Percentiles rank a stretch among this genome's conserved stretches.
These are phyloP conservation scores for Anisognathus igniventris DNA, from an alignment of 2,797 vertebrate species.

Conservation along the genomic window DNA sequence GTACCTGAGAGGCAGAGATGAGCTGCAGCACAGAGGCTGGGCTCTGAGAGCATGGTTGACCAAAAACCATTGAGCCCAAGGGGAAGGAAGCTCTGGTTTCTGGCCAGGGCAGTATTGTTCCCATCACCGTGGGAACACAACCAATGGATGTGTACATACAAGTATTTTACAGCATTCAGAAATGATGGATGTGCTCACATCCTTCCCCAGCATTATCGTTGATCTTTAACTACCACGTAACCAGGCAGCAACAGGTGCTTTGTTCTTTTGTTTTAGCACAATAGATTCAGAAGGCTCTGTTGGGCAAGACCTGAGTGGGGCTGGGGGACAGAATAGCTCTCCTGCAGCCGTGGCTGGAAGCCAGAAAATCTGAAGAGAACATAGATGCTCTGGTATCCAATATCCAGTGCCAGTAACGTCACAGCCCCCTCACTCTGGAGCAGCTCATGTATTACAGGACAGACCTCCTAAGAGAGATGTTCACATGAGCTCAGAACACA, in stretches of 20 bases:
- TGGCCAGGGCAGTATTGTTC: conserved; percentile 39
- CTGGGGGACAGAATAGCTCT: background rate
- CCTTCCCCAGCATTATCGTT: background rate
- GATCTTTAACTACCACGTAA: background rate
- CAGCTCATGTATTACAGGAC: rapidly evolving
- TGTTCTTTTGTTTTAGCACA: conserved; percentile 23
- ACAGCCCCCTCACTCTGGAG: background rate
- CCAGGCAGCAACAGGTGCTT: conserved; percentile 15
- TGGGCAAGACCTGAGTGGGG: background rate
- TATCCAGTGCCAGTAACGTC: background rate
- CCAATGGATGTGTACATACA: background rate
- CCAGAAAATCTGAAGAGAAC: background rate
- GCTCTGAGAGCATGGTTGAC: background rate
- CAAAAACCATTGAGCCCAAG: background rate
- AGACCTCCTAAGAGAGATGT: background rate
- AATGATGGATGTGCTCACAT: conserved; percentile 42
- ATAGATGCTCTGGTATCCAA: background rate
- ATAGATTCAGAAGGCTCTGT: background rate
- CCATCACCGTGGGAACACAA: conserved; percentile 36
- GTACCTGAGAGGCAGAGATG: background rate
- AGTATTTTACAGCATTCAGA: background rate
- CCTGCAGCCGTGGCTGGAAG: background rate
- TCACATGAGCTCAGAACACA: background rate
- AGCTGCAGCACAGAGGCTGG: background rate
- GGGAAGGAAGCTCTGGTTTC: conserved; percentile 40